phyloP scores from a whole-genome alignment of 2,888 invertebrate species.

The Chloromyia formosa region DNA sequence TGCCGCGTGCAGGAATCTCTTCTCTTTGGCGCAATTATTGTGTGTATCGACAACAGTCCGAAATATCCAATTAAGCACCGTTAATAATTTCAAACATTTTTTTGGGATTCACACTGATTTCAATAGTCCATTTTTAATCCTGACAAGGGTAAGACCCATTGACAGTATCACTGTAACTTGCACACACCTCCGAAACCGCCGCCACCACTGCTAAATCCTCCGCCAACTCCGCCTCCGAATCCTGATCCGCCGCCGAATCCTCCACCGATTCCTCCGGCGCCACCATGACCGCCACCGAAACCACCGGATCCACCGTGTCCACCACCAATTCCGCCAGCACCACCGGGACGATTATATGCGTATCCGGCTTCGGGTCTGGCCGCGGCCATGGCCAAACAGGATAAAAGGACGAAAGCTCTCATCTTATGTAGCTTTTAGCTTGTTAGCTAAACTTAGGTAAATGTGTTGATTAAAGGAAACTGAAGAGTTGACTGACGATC shows the following conservation, averaged over 20 bases:
- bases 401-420: slow-evolving; percentile 64
- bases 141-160: neutral
- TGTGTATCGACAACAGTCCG: no score
- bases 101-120: neutral
- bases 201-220: slow-evolving; percentile 53
- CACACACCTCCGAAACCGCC: slow-evolving; percentile 49
- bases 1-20: no score
- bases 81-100: no score
- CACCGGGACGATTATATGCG: slow-evolving; percentile 64
- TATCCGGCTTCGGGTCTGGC: slow-evolving; percentile 64
- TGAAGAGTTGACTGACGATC: slow-evolving; percentile 65
- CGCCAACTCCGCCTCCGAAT: slow-evolving; percentile 52
- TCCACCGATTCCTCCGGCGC: slow-evolving; percentile 55
- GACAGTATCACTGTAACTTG: neutral
- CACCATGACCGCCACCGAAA: slow-evolving; percentile 55
- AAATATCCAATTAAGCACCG: no score
- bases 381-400: slow-evolving; percentile 63
- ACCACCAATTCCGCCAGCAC: slow-evolving; percentile 58
- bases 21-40: no score
- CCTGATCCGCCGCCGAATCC: slow-evolving; percentile 59
- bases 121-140: neutral
- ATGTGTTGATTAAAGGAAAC: slow-evolving; percentile 62
- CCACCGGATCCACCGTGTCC: slow-evolving; percentile 54
- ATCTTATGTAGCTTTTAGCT: slow-evolving; percentile 54
- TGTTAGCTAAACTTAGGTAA: slow-evolving; percentile 51